Percentiles rank a stretch among this genome's conserved stretches.
phyloP scores from a whole-genome alignment of 2,888 invertebrate genomes.

The Vanessa cardui region DNA sequence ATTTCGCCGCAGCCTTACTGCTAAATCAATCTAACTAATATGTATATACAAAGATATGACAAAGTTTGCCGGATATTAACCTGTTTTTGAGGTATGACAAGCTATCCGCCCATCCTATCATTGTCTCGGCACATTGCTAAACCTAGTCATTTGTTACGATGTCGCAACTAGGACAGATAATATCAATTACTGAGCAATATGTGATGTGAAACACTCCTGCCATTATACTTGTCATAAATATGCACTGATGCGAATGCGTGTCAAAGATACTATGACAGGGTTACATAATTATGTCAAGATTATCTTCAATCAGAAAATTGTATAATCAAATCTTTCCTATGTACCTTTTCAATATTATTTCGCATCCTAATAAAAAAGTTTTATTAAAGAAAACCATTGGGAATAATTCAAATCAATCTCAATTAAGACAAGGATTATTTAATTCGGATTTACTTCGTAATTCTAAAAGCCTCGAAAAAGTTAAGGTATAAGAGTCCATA shows the following conservation, averaged over 20 bases:
- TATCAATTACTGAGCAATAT: constrained; percentile 10
- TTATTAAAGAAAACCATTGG: too few species aligned
- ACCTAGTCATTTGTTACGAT: neutral
- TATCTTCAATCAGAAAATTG: neutral
- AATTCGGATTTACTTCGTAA: too few species aligned
- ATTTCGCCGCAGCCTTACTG: too few species aligned
- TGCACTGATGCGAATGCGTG: constrained; percentile 26
- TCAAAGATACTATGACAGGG: constrained; percentile 25
- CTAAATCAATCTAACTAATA: too few species aligned
- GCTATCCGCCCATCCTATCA: neutral
- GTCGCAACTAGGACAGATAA: constrained; percentile 13
- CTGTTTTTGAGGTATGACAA: neutral
- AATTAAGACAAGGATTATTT: too few species aligned
- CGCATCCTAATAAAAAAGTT: too few species aligned
- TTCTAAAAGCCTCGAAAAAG: too few species aligned
- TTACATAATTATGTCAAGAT: constrained; percentile 20
- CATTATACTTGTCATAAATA: constrained; percentile 25
- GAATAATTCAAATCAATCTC: too few species aligned
- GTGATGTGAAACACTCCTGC: constrained; percentile 9
- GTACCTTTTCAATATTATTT: too few species aligned
- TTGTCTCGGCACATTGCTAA: neutral
- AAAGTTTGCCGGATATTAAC: neutral
- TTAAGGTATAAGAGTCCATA: too few species aligned
- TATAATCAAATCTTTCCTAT: too few species aligned
- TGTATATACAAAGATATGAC: too few species aligned